Conservation (phyloP, 2,797 vertebrate genomes). For the Rhynchonycteris naso region DNA sequence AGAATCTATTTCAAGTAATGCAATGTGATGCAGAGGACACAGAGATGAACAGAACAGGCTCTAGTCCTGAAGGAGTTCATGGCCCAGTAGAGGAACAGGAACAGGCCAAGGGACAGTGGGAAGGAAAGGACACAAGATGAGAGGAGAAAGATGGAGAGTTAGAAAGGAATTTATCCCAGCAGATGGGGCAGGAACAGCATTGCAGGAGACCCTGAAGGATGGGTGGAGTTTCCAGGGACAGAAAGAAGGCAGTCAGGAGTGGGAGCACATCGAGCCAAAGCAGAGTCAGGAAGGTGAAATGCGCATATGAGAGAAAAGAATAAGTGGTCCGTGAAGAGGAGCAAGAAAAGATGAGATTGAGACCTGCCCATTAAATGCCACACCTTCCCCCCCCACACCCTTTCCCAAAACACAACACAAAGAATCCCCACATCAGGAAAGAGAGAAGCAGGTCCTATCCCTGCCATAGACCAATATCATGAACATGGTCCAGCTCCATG, state of each 20-base stretch:
- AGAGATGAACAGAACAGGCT: not conserved
- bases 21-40: not conserved
- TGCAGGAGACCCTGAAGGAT: not conserved
- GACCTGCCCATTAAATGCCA: not conserved
- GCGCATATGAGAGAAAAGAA: not conserved
- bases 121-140: not conserved
- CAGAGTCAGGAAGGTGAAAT: not conserved
- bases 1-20: slow-evolving; percentile 27
- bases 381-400: not conserved
- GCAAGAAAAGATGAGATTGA: not conserved
- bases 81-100: not conserved
- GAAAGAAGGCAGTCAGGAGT: not conserved
- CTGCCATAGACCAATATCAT: not conserved
- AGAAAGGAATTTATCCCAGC: not conserved
- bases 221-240: not conserved
- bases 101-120: not conserved
- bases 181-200: not conserved
- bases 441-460: not conserved
- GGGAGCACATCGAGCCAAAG: not conserved
- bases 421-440: not conserved
- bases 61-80: not conserved
- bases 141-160: not conserved
- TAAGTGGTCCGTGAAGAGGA: not conserved
- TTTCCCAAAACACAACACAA: not conserved
- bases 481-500: not conserved